phyloP scores from a whole-genome alignment of 2,888 invertebrate genomes.

The Geophilus truncorum region DNA sequence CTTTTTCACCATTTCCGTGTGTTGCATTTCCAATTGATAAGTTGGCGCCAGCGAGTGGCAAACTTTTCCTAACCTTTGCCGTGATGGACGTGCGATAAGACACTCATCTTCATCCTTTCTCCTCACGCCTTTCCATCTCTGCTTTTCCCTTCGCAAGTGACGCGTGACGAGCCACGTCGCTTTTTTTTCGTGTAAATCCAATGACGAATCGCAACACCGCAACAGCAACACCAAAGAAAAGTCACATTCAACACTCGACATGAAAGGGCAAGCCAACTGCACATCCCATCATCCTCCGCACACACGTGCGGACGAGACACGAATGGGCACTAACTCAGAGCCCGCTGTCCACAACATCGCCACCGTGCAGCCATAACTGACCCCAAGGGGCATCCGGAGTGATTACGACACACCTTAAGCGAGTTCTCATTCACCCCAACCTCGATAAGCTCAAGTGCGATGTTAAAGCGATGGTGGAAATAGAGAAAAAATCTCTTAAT shows the following conservation, averaged over 20 bases:
- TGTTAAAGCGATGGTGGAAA: too few species aligned
- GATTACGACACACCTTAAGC: background rate
- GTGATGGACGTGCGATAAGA: background rate
- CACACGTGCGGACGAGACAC: background rate
- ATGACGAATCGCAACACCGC: background rate
- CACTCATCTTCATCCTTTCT: background rate
- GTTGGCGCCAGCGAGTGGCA: too few species aligned
- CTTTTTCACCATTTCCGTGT: background rate
- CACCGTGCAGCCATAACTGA: slow-evolving; percentile 10
- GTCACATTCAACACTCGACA: background rate
- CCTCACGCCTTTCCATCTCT: background rate
- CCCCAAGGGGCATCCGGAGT: background rate
- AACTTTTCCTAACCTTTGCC: too few species aligned
- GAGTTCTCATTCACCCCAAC: background rate
- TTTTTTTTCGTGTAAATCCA: too few species aligned
- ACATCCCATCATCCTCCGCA: background rate
- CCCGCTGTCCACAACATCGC: slow-evolving; percentile 18
- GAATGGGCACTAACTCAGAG: background rate
- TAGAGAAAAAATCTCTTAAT: too few species aligned
- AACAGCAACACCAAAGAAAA: background rate
- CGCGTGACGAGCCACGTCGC: too few species aligned
- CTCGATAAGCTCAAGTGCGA: background rate
- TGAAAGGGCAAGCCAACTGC: background rate
- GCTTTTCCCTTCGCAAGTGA: too few species aligned
- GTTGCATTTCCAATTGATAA: background rate